Evolutionary conservation across 1,140 invertebrate genomes (phyloP).

Genomic region (Tenebrio molitor): DNA sequence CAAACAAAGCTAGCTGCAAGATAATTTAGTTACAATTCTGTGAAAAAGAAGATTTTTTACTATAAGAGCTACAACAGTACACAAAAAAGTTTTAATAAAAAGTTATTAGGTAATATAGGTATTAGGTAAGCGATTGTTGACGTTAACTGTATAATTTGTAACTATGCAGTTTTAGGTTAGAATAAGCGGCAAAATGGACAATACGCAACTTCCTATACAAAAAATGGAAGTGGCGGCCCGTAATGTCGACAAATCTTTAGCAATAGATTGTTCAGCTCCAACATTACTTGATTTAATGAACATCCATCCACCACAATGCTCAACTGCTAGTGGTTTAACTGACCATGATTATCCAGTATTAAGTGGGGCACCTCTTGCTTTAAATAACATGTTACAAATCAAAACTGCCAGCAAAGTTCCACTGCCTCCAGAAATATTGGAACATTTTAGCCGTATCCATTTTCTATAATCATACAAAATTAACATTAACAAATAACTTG

Average conservation of each 20-base stretch:
- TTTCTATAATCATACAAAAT: conserved; percentile 59
- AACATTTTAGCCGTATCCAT: conserved; percentile 95
- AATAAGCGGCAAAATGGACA: conserved; percentile 58
- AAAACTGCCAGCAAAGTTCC: conserved; percentile 87
- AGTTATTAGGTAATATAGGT: too few relatives aligned
- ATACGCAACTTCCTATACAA: conserved; percentile 73
- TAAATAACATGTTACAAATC: conserved; percentile 82
- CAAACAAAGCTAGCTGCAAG: too few relatives aligned
- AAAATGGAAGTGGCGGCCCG: conserved; percentile 78
- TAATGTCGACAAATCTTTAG: conserved; percentile 80
- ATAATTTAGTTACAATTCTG: too few relatives aligned
- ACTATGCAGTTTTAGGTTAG: conserved; percentile 19
- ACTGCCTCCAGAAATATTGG: conserved; percentile 91
- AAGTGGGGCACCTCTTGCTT: conserved; percentile 74
- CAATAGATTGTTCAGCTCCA: conserved; percentile 79
- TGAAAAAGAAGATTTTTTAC: too few relatives aligned
- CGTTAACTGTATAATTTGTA: too few relatives aligned
- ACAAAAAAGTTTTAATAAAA: too few relatives aligned
- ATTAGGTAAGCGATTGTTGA: too few relatives aligned
- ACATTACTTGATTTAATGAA: conserved; percentile 71
- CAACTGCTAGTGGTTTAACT: conserved; percentile 88
- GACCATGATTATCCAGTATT: conserved; percentile 91
- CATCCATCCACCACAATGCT: conserved; percentile 71
- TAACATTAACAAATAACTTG: background rate
- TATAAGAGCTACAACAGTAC: too few relatives aligned